phyloP scores from a whole-genome alignment of 2,888 invertebrate genomes.

The Mesorhabditis spiculigera region DNA sequence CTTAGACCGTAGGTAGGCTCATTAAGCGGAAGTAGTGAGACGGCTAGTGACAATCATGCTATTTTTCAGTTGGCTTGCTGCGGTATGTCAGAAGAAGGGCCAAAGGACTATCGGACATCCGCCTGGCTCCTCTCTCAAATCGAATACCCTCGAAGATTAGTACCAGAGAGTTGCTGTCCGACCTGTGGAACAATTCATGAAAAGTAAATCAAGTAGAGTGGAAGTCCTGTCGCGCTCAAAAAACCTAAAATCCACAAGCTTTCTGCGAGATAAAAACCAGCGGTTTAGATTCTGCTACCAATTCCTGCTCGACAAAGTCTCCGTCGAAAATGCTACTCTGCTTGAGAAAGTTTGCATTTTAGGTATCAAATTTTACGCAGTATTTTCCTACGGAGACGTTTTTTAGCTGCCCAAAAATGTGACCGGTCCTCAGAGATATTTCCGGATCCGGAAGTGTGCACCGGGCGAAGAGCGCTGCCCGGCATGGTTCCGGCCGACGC shows the following conservation, averaged over 20 bases:
- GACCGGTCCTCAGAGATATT: background rate
- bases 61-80: constrained; percentile 23
- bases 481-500: background rate
- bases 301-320: background rate
- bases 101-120: constrained; percentile 10
- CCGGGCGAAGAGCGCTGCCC: background rate
- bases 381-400: too few relatives aligned
- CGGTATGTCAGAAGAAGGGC: constrained; percentile 18
- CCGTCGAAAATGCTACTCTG: background rate
- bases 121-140: background rate
- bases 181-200: constrained; percentile 29
- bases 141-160: constrained; percentile 15
- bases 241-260: too few relatives aligned
- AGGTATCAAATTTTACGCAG: too few relatives aligned
- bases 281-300: background rate
- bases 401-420: background rate
- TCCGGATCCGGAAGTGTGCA: background rate
- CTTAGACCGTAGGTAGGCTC: too few relatives aligned
- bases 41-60: too few relatives aligned
- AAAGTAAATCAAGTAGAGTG: constrained; percentile 8
- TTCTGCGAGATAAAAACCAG: background rate
- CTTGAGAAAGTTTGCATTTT: background rate
- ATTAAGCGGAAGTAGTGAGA: too few relatives aligned
- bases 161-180: constrained; percentile 26
- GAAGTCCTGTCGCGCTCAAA: too few relatives aligned